Base-by-base conservation (phyloP, 2,797 vertebrate genomes). In the Enteromius argenteus region DNA sequence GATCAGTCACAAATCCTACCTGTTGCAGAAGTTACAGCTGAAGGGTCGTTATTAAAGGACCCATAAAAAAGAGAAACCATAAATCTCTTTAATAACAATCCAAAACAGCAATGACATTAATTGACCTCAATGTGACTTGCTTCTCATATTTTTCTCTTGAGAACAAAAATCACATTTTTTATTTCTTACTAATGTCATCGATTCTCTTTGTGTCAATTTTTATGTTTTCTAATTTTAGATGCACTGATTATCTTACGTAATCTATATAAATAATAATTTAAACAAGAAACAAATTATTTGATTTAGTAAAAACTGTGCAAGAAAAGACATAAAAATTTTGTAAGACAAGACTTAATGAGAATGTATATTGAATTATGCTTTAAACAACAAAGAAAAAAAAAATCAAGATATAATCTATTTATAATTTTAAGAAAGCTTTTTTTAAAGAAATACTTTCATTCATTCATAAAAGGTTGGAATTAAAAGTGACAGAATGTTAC, bases 1-100 rank as follows among this genome's bases (percentile, higher is more conserved):
- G 3, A 53, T 35, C 17, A 53, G 42, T 53, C 32, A 4, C 23
- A 19, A 32, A 56, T 71, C 60, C 58, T 64, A 79, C 83, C 83
- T 44, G 13, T 21, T 53, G 27, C 39, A 51, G 32, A 37, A 9
- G 23, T 30, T 56, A 75, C 39, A 53, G 27, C 13, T 23, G 35
- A 1, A 42, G 56, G 75, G 56, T n/a, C 42, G 0, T 80, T 80
- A 19, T 81, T 71, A 68, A 49, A 46, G 4, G 46, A 80, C 79
- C 35, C 66, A 44, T 58, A 44, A 46, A 23, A 42, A 71, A 56
- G 4, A 71, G 35, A 39, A 53, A 10, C 27, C 6, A 53, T 68
- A 35, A 37, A 53, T 27, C 15, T 19, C 5, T 53, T 42, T 53
- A 53, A 37, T 53, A 80, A 68, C 37, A 68, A 27, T 66, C 15